These are phyloP conservation scores for Frieseomelitta varia DNA, from an alignment of 1,140 invertebrate genomes.

Conservation along the genomic window DNA sequence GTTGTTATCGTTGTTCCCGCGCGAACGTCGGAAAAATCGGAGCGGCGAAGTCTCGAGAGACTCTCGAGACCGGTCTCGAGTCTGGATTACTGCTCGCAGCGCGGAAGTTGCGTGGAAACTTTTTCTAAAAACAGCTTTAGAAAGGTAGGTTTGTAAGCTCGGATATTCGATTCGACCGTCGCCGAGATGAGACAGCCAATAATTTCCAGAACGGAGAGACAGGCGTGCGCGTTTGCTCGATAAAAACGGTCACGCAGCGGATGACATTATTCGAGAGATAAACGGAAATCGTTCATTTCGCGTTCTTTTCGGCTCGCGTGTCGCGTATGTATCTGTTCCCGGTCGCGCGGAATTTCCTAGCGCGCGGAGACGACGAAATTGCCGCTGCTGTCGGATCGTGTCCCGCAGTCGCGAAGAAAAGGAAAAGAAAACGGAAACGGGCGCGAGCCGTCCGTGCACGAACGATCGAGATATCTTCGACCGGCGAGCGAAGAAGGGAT, in stretches of 20 bases:
- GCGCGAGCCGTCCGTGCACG: slow-evolving; percentile 29
- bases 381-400: slow-evolving; percentile 13
- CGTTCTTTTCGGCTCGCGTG: no score
- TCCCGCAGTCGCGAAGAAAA: not conserved
- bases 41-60: not conserved
- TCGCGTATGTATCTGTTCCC: not conserved
- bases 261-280: slow-evolving; percentile 52
- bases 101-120: no score
- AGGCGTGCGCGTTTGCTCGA: slow-evolving; percentile 18
- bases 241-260: slow-evolving; percentile 53
- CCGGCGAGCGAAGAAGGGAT: no score
- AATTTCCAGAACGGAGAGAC: not conserved
- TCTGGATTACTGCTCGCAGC: no score
- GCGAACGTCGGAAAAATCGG: not conserved
- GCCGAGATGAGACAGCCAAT: not conserved
- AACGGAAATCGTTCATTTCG: slow-evolving; percentile 42
- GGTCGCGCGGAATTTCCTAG: slow-evolving; percentile 2
- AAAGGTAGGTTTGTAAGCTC: no score
- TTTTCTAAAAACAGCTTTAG: no score
- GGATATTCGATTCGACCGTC: not conserved
- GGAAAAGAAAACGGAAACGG: not conserved
- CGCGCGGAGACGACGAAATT: slow-evolving; percentile 26
- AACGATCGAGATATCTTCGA: slow-evolving; percentile 38
- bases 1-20: slow-evolving; percentile 15
- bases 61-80: no score